Conservation (phyloP, 2,888 invertebrate species). For the Drosophila diplacantha region DNA sequence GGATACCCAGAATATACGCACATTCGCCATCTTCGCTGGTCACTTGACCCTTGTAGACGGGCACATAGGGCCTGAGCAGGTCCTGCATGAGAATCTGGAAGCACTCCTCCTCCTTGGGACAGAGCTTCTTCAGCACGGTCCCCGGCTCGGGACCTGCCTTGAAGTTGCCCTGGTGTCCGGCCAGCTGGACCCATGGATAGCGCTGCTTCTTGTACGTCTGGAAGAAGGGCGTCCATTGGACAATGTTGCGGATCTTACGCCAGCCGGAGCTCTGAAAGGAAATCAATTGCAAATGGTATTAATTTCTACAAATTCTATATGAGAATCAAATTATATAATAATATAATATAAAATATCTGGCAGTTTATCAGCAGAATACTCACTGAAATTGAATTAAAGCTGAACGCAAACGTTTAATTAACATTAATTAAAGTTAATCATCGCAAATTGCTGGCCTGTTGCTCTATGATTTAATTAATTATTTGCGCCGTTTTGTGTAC, state of each 20-base stretch:
- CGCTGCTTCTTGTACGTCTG: slow-evolving; percentile 97
- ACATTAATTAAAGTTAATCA: slow-evolving; percentile 13
- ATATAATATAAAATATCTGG: too few species aligned
- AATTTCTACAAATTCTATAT: not conserved
- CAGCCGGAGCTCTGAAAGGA: slow-evolving; percentile 91
- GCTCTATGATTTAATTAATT: slow-evolving; percentile 6
- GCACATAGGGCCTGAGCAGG: slow-evolving; percentile 91
- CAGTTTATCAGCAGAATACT: too few species aligned
- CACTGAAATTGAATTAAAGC: slow-evolving; percentile 1
- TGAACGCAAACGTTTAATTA: slow-evolving; percentile 5
- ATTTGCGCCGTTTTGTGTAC: slow-evolving; percentile 8
- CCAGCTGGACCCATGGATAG: slow-evolving; percentile 97
- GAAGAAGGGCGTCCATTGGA: slow-evolving; percentile 98
- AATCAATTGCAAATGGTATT: not conserved
- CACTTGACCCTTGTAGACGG: slow-evolving; percentile 93
- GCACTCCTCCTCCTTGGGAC: slow-evolving; percentile 91
- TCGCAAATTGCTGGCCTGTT: slow-evolving; percentile 8
- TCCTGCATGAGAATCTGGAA: slow-evolving; percentile 92
- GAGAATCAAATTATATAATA: too few species aligned
- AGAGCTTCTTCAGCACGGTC: slow-evolving; percentile 94
- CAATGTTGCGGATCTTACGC: slow-evolving; percentile 94
- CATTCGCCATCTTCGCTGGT: slow-evolving; percentile 88
- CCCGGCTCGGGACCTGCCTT: slow-evolving; percentile 95
- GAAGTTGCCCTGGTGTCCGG: slow-evolving; percentile 97
- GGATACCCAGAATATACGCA: slow-evolving; percentile 74